Base-by-base conservation (phyloP, 2,797 vertebrate species). In the Natrix natrix region DNA sequence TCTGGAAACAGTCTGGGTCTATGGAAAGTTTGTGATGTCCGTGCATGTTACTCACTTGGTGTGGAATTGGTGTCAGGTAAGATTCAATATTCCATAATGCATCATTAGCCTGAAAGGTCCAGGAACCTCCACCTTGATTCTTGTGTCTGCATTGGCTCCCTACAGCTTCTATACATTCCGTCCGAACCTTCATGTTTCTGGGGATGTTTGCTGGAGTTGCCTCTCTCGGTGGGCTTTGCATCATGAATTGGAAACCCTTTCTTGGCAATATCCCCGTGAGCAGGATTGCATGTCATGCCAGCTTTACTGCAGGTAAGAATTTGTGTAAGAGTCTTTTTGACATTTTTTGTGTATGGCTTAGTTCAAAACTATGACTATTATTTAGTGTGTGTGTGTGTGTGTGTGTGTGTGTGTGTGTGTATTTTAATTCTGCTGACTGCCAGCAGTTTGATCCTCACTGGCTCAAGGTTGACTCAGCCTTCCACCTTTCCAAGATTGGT, bases 1-100 rank as follows among this genome's bases (percentile, higher is more conserved):
- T 5, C 1, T 7, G 0, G 0, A 1, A 0, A 0, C 0, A 8
- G n/a, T 1, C 0, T 0, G 0, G 92, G 88, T 26, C 16, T 92
- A 5, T 92, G 92, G 92, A 63, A 61, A 12, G 0, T 0, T 3
- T 92, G 92, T 22, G 0, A 0, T 0, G 48, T 5, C 48, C 0
- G 0, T 0, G 0, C 0, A 1, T 92, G 92, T 4, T 0, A 0
- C 1, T 0, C 2, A 1, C 5, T 13, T 43, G 57, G 22, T n/a
- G 11, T 61, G 57, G 0, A 16, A 6, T 7, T 8, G 0, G 0
- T 11, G 28, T 0, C 12, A 14, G 88, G 78, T 93, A 87, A 87
- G 78, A 56, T 37, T 69, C 63, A 69, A 14, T 16, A 69, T 69
- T 69, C 5, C 28, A 69, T 48, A 69, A 69, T 69, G 28, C 63